Percentiles rank a stretch among this genome's conserved stretches.
Evolutionary conservation across 2,113 vertebrate genomes (phyloP).

Genomic region (Platysternon megacephalum): DNA sequence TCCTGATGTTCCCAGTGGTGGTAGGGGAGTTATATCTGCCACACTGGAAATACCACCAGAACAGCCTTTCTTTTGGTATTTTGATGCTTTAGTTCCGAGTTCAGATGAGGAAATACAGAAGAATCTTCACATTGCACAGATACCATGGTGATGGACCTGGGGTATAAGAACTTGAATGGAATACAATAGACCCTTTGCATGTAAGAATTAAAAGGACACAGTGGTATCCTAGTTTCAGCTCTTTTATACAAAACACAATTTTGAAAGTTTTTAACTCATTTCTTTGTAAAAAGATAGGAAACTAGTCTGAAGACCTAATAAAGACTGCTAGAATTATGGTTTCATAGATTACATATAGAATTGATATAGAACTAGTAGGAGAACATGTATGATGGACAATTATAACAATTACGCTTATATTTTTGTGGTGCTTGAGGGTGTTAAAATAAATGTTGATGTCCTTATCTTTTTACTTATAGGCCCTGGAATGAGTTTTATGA

Average conservation of each 20-base stretch:
- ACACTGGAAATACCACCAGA: background rate
- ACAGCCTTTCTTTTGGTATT: background rate
- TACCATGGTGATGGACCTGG: background rate
- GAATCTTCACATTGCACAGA: background rate
- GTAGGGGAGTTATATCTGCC: background rate
- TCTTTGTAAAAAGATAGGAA: background rate
- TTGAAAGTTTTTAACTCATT: background rate
- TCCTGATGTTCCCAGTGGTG: background rate
- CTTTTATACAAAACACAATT: background rate
- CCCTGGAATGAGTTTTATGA: background rate
- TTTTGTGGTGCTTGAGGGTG: background rate
- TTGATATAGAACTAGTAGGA: background rate
- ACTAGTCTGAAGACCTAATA: background rate
- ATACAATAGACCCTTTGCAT: background rate
- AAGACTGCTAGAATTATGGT: background rate
- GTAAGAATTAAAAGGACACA: background rate
- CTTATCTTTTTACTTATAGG: background rate
- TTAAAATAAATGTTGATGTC: background rate
- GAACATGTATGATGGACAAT: background rate
- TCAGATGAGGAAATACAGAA: background rate
- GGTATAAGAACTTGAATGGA: background rate
- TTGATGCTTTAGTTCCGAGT: background rate
- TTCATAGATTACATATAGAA: background rate
- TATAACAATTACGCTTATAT: conserved; percentile 7
- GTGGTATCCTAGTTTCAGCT: background rate